These are phyloP conservation scores for Lepidochrysops patricia DNA, from an alignment of 2,888 invertebrate species.

Conservation along the genomic window DNA sequence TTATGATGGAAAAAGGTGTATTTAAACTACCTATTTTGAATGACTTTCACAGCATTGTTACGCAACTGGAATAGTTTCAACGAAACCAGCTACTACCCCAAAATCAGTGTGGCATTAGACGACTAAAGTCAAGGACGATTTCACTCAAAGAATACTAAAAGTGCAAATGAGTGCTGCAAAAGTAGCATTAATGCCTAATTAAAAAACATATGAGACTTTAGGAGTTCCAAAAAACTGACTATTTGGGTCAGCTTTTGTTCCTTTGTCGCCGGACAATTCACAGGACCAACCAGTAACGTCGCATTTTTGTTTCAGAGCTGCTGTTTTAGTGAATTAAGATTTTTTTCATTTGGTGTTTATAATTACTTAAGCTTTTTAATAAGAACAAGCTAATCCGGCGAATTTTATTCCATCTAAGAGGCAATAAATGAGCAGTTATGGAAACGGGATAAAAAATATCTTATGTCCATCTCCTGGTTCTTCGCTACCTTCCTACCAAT, in stretches of 20 bases:
- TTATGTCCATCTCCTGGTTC: too few relatives aligned
- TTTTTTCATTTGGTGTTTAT: too few relatives aligned
- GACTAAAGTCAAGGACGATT: not conserved
- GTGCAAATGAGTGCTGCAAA: not conserved
- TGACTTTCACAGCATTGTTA: too few relatives aligned
- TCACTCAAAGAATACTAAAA: not conserved
- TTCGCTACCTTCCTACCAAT: too few relatives aligned
- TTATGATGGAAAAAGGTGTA: too few relatives aligned
- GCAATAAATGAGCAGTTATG: too few relatives aligned
- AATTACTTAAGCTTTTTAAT: too few relatives aligned
- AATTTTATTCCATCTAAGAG: not conserved
- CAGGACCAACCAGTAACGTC: slow-evolving; percentile 38
- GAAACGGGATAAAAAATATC: too few relatives aligned
- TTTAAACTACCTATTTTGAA: not conserved
- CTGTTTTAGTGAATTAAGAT: slow-evolving; percentile 23
- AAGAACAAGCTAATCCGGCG: not conserved
- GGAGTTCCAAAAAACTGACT: slow-evolving; percentile 40
- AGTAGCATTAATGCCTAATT: slow-evolving; percentile 3
- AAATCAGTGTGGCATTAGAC: not conserved
- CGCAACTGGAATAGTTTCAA: too few relatives aligned
- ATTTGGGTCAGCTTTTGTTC: slow-evolving; percentile 63
- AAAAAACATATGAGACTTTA: slow-evolving; percentile 5
- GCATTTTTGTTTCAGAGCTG: slow-evolving; percentile 28
- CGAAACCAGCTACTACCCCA: too few relatives aligned
- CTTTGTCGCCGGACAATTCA: slow-evolving; percentile 57